Conservation (phyloP, 2,888 invertebrate genomes). For the Leucophora obtusa region DNA sequence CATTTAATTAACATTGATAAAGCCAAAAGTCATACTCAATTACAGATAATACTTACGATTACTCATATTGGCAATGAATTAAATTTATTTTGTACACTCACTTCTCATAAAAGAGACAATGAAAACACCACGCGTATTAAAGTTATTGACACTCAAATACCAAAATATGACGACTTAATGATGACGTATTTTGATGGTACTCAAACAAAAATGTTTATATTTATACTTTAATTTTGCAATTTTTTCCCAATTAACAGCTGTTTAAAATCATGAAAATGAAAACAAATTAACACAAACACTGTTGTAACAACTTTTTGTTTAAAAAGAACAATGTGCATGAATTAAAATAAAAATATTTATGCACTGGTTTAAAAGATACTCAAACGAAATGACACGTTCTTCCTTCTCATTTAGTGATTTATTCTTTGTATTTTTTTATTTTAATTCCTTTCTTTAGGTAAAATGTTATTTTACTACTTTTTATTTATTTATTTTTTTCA, state of each 20-base stretch:
- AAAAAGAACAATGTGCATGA: not conserved
- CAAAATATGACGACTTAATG: not conserved
- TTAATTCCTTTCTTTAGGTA: not conserved
- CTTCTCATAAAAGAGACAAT: not conserved
- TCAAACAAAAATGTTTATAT: not conserved
- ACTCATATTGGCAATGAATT: not conserved
- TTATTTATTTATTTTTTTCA: slow-evolving; percentile 2
- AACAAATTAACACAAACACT: not conserved
- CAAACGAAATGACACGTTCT: not conserved
- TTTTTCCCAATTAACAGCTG: not conserved
- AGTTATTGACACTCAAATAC: slow-evolving; percentile 1
- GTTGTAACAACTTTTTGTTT: not conserved
- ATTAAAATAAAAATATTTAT: not conserved
- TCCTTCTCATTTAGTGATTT: not conserved
- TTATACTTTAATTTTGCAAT: not conserved
- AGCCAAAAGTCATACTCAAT: not conserved
- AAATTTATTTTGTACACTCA: not conserved
- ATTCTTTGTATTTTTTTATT: too few species aligned
- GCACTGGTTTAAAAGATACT: not conserved
- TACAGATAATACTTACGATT: slow-evolving; percentile 18
- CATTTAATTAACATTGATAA: not conserved
- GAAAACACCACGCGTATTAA: not conserved
- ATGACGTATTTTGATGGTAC: not conserved
- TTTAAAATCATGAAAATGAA: not conserved
- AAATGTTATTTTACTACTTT: not conserved